Conservation (phyloP, 2,888 invertebrate species). For the Pomacea canaliculata region DNA sequence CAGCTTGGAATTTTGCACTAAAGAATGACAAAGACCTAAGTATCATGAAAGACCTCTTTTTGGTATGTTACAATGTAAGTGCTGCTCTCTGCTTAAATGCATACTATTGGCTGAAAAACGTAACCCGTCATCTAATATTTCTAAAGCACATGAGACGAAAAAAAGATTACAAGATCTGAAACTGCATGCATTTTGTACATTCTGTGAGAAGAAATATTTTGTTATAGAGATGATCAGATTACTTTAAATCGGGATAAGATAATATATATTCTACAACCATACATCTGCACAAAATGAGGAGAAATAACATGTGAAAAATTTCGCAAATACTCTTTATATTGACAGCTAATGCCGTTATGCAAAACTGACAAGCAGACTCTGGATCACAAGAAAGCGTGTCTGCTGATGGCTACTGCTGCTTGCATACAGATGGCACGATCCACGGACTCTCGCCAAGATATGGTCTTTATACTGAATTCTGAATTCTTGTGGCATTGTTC, state of each 20-base stretch:
- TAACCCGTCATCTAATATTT: too few species aligned
- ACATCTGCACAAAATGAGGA: too few species aligned
- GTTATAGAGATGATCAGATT: too few species aligned
- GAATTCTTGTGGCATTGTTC: too few species aligned
- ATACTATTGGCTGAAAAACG: too few species aligned
- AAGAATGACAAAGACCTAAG: constrained; percentile 53
- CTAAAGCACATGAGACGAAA: too few species aligned
- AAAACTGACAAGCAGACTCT: constrained; percentile 39
- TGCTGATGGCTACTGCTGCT: constrained; percentile 62
- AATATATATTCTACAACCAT: too few species aligned
- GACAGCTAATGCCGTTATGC: constrained; percentile 51
- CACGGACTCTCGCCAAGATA: constrained; percentile 30
- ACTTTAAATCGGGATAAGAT: too few species aligned
- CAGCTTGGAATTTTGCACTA: constrained; percentile 66
- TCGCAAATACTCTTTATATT: not conserved
- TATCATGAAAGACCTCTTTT: constrained; percentile 58
- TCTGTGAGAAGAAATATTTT: too few species aligned
- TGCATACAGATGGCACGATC: constrained; percentile 57
- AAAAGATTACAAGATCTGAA: too few species aligned
- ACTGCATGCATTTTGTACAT: too few species aligned
- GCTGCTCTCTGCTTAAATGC: not conserved
- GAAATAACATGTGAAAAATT: too few species aligned
- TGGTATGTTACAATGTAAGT: constrained; percentile 56
- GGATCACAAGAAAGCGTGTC: constrained; percentile 58
- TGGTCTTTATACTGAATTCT: constrained; percentile 30